phyloP scores from a whole-genome alignment of 2,113 vertebrate genomes.

The Chlorodrepanis virens region DNA sequence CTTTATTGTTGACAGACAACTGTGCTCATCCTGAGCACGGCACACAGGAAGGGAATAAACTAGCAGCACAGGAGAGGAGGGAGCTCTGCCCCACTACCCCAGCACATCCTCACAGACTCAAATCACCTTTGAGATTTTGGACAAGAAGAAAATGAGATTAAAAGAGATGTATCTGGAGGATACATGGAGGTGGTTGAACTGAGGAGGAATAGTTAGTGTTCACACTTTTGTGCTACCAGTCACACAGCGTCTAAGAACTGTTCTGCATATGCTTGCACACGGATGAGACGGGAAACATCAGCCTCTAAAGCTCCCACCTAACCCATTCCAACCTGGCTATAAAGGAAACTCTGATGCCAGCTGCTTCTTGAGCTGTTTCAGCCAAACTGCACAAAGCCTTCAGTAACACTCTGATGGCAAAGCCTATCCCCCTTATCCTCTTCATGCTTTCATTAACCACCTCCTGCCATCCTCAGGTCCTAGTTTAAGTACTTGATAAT shows the following conservation, averaged over 20 bases:
- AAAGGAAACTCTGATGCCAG: not conserved
- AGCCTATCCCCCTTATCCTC: not conserved
- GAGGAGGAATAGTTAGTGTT: not conserved
- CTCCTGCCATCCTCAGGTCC: not conserved
- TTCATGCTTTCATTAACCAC: not conserved
- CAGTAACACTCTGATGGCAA: not conserved
- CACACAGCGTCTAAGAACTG: not conserved
- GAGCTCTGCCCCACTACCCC: not conserved
- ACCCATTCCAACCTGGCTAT: not conserved
- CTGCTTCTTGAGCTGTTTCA: not conserved
- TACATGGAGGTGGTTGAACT: not conserved
- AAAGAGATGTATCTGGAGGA: not conserved
- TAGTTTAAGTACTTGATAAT: not conserved
- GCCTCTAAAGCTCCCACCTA: not conserved
- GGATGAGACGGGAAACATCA: not conserved
- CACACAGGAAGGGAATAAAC: not conserved
- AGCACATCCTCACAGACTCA: not conserved
- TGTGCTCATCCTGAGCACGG: not conserved
- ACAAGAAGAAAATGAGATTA: not conserved
- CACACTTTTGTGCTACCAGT: not conserved
- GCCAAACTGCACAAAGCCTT: not conserved
- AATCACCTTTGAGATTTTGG: not conserved
- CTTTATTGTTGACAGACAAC: not conserved
- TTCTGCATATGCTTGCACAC: rapidly evolving
- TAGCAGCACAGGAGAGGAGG: not conserved